Conservation (phyloP, 1,140 invertebrate species). For the Drosophila ohnishii region DNA sequence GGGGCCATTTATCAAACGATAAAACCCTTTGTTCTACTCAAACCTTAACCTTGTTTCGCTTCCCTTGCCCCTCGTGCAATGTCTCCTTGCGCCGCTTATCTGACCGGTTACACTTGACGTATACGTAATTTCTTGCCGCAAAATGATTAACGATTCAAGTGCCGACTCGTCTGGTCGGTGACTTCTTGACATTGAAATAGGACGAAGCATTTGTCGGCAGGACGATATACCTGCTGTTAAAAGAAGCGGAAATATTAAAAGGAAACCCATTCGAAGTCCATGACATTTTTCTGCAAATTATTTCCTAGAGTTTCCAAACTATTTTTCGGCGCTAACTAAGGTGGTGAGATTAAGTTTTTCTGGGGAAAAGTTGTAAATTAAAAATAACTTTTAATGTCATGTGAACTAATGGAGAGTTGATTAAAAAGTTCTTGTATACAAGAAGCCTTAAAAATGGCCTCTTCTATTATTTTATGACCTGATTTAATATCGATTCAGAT, state of each 20-base stretch:
- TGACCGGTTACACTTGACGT: constrained; percentile 71
- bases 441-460: too few species aligned
- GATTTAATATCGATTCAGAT: too few species aligned
- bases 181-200: constrained; percentile 55
- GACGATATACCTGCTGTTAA: not conserved
- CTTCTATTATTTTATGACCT: too few species aligned
- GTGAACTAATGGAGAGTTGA: not conserved
- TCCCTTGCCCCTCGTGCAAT: not conserved
- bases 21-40: constrained; percentile 57
- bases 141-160: constrained; percentile 68
- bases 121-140: constrained; percentile 67
- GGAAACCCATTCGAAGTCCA: not conserved
- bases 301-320: not conserved
- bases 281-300: not conserved
- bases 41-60: constrained; percentile 55
- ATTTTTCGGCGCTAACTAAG: constrained; percentile 3
- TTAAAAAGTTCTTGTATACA: not conserved
- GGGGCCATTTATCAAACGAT: constrained; percentile 67
- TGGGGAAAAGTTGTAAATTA: not conserved
- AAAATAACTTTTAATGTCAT: not conserved
- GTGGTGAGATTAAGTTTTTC: too few species aligned
- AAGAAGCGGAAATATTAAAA: constrained; percentile 1
- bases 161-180: constrained; percentile 28
- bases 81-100: constrained; percentile 55
- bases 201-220: constrained; percentile 34